Evolutionary conservation across 2,888 invertebrate species (phyloP).

Genomic region (Nomada lathburiana): DNA sequence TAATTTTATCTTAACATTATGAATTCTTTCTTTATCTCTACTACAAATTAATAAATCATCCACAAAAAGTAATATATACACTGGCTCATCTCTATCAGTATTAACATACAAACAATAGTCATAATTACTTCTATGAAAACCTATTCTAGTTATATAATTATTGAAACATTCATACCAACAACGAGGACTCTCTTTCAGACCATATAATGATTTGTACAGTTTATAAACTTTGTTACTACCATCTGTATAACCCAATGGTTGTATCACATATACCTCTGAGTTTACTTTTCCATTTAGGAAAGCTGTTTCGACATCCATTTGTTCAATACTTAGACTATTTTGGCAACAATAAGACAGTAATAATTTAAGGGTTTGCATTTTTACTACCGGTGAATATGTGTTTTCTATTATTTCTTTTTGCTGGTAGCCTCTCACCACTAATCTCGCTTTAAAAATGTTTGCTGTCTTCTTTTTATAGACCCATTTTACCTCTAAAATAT

Average conservation of each 20-base stretch:
- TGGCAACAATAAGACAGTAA: no score
- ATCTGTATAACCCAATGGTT: conserved; percentile 28
- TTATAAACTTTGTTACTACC: conserved; percentile 20
- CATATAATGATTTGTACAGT: conserved; percentile 39
- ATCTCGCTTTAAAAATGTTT: conserved; percentile 50
- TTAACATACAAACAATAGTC: conserved; percentile 45
- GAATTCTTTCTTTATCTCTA: no score
- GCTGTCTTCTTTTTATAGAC: conserved; percentile 47
- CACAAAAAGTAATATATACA: no score
- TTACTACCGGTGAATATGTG: conserved; percentile 57
- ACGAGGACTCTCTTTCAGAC: conserved; percentile 38
- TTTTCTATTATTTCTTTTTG: conserved; percentile 54
- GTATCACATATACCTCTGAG: conserved; percentile 41
- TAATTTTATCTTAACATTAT: no score
- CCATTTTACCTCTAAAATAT: conserved; percentile 58
- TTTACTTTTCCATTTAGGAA: conserved; percentile 35
- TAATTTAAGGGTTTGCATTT: conserved; percentile 55
- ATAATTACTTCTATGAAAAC: conserved; percentile 12
- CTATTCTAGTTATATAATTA: conserved; percentile 12
- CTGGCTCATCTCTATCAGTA: no score
- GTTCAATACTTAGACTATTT: conserved; percentile 43
- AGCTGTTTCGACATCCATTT: conserved; percentile 61
- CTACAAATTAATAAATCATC: no score
- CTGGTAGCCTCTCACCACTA: conserved; percentile 59
- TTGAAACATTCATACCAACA: conserved; percentile 46